Base-by-base conservation (phyloP, 1,140 invertebrate species). In the Nixonia krombeini region DNA sequence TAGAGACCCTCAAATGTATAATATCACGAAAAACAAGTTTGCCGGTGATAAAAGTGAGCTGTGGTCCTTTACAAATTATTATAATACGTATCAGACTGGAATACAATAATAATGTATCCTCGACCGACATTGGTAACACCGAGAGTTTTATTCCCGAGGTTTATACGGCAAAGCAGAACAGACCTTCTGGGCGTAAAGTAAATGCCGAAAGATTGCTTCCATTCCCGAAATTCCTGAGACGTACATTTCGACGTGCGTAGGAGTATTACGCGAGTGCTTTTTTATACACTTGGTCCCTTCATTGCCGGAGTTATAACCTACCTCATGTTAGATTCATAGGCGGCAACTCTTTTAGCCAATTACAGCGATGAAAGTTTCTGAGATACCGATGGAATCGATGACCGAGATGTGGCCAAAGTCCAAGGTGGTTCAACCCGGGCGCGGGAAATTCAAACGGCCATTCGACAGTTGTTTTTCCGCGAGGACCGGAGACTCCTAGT, bases 251-350 rank as follows among this genome's bases (percentile, higher is more conserved):
- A 4, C 2, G 8, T 10, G 12, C 4, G 35, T 38, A 16, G 35
- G 15, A 12, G 16, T 16, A 3, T 38, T 2, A 25, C 17, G n/a
- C 18, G 13, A 4, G 4, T 9, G 4, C 9, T 49, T 64, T 58
- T 69, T 64, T 57, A 10, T 56, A 56, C 55, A 46, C 37, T 49
- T 16, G 15, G 38, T 9, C 12, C 38, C 44, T 55, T 57, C 28
- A 55, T 38, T 50, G 55, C 18, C 29, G 29, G 33, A 47, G 4
- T 4, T 10, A 15, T 4, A n/a, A n/a, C n/a, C n/a, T n/a, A n/a
- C 5, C 68, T 71, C 69, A 74, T 74, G 72, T 72, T 61, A 63
- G 41, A 72, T 74, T 69, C 69, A 74, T 64, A 59, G 55, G 33
- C 26, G 21, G 45, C 37, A 40, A 63, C 55, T 70, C 70, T 75